Evolutionary conservation across 2,888 invertebrate genomes (phyloP).

Genomic region (Dastarcus helophoroides): DNA sequence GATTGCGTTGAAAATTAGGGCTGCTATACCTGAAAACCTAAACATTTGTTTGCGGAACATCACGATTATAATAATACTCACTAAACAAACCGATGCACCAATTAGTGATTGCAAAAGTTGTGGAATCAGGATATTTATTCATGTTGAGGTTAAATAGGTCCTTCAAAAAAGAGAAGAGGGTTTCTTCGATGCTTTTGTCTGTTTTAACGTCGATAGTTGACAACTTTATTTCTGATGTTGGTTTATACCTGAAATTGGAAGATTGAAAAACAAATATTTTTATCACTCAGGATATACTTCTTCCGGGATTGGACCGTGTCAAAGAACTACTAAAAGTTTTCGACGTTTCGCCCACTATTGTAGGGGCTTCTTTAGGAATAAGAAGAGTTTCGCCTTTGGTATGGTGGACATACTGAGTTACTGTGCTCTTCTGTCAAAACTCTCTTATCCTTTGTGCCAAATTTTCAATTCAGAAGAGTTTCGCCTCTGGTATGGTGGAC

Average conservation of each 20-base stretch:
- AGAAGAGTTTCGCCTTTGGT: too few relatives aligned
- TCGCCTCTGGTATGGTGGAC: too few relatives aligned
- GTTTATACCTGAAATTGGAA: conserved; percentile 22
- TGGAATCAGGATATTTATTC: conserved; percentile 51
- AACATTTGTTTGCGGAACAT: not conserved
- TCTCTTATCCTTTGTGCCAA: too few relatives aligned
- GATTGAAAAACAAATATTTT: too few relatives aligned
- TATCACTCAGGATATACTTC: too few relatives aligned
- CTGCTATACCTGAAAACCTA: conserved; percentile 42
- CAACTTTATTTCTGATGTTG: conserved; percentile 16
- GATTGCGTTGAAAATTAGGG: conserved; percentile 42
- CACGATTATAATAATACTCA: conserved; percentile 27
- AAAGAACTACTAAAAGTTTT: too few relatives aligned
- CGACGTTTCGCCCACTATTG: too few relatives aligned
- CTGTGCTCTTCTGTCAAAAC: too few relatives aligned
- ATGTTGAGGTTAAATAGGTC: conserved; percentile 62
- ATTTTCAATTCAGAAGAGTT: too few relatives aligned
- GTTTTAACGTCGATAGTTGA: conserved; percentile 12
- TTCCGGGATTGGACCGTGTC: too few relatives aligned
- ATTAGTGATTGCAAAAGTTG: conserved; percentile 55
- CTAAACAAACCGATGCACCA: conserved; percentile 46
- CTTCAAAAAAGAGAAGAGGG: conserved; percentile 24
- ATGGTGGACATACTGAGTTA: too few relatives aligned
- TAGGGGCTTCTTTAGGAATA: too few relatives aligned
- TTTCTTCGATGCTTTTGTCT: conserved; percentile 18